Conservation (phyloP, 2,113 vertebrate species). For the Glaucidium brasilianum region DNA sequence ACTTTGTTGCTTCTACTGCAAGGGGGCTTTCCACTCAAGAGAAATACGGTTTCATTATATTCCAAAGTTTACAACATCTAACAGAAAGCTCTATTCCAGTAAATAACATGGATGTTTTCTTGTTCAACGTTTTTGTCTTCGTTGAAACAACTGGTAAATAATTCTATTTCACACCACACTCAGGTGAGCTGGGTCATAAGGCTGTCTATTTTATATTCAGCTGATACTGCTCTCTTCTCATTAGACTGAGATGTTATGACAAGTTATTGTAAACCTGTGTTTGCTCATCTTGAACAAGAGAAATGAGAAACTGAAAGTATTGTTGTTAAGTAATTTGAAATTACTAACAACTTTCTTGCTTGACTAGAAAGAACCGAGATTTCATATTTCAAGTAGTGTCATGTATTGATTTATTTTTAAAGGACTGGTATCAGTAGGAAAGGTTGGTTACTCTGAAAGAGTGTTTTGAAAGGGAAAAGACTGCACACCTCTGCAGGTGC, state of each 20-base stretch:
- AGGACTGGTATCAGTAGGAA: not conserved
- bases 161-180: not conserved
- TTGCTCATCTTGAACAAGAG: constrained; percentile 30
- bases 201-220: not conserved
- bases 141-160: not conserved
- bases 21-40: not conserved
- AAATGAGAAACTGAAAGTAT: not conserved
- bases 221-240: not conserved
- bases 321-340: constrained; percentile 4
- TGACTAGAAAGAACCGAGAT: not conserved
- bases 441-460: not conserved
- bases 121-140: not conserved
- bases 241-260: constrained; percentile 1
- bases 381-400: not conserved
- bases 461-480: not conserved
- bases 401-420: not conserved
- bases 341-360: not conserved
- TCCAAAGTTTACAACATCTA: not conserved
- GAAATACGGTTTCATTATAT: not conserved
- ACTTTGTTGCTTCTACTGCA: not conserved
- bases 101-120: not conserved
- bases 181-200: not conserved
- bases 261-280: not conserved
- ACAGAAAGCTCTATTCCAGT: not conserved
- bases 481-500: not conserved